These are phyloP conservation scores for Empis stercorea DNA, from an alignment of 2,888 invertebrate genomes.

Conservation along the genomic window DNA sequence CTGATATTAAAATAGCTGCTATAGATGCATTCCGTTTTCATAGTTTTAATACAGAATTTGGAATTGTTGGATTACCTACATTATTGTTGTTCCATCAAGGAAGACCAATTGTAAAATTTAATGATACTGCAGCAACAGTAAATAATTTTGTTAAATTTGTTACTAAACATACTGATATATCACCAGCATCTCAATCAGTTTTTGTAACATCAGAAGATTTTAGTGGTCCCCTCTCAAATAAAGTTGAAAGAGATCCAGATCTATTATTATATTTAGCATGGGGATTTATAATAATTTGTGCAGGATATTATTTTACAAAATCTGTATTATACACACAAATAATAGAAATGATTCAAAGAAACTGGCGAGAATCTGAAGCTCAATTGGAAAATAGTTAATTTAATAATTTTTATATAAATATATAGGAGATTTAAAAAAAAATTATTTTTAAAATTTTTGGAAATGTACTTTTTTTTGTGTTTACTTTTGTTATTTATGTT, in stretches of 20 bases:
- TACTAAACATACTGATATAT: constrained; percentile 58
- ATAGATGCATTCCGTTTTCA: constrained; percentile 77
- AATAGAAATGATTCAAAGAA: constrained; percentile 70
- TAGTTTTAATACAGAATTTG: constrained; percentile 80
- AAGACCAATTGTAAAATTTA: constrained; percentile 70
- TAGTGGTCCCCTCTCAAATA: constrained; percentile 65
- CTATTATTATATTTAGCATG: constrained; percentile 72
- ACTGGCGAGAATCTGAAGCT: constrained; percentile 71
- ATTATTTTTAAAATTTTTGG: too few species aligned
- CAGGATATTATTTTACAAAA: constrained; percentile 60
- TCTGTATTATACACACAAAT: constrained; percentile 67
- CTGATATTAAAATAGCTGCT: constrained; percentile 74
- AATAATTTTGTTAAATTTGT: constrained; percentile 69
- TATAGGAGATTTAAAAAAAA: too few species aligned
- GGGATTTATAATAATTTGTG: constrained; percentile 66
- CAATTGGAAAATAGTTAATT: constrained; percentile 24
- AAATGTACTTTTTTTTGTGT: too few species aligned
- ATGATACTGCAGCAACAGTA: constrained; percentile 66
- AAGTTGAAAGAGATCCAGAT: constrained; percentile 65
- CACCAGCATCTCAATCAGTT: constrained; percentile 43
- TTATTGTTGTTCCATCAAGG: constrained; percentile 83
- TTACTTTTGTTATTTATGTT: too few species aligned
- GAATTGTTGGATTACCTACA: constrained; percentile 82
- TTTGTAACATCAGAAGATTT: constrained; percentile 64
- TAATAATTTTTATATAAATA: neutral